Evolutionary conservation across 2,888 invertebrate species (phyloP).

Genomic region (Holacanthella duospinosa): DNA sequence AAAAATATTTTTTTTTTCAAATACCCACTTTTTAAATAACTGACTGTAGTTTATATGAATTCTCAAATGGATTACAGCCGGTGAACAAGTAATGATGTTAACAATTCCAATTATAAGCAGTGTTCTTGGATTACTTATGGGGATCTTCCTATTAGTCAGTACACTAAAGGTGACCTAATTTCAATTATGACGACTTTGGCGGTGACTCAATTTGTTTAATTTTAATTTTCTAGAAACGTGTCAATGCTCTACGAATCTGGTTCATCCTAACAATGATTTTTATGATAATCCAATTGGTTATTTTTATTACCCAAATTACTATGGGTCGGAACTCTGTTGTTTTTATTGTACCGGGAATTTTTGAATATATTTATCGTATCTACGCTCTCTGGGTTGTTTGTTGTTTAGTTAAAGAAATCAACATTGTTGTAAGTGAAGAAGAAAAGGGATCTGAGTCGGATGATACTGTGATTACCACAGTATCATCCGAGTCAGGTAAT

Average conservation of each 20-base stretch:
- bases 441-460: conserved; percentile 20
- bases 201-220: no score
- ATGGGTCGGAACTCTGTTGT: conserved; percentile 25
- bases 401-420: conserved; percentile 20
- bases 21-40: no score
- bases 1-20: background rate
- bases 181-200: background rate
- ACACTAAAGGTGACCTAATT: conserved; percentile 1
- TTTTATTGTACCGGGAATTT: conserved; percentile 19
- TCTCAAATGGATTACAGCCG: no score
- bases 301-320: conserved; percentile 29
- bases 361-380: conserved; percentile 27
- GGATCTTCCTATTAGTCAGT: conserved; percentile 5
- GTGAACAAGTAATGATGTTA: conserved; percentile 4
- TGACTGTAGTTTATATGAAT: no score
- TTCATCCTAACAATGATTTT: conserved; percentile 27
- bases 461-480: conserved; percentile 28
- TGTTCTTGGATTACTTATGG: conserved; percentile 6
- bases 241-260: conserved; percentile 15
- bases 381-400: conserved; percentile 28
- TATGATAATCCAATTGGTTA: conserved; percentile 27
- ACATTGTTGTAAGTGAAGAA: conserved; percentile 14
- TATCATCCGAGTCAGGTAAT: conserved; percentile 24
- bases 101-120: conserved; percentile 3
- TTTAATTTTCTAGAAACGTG: conserved; percentile 4